Percentiles rank a stretch among this genome's conserved stretches.
Conservation (phyloP, 1,140 invertebrate genomes). For the Nephotettix cincticeps region DNA sequence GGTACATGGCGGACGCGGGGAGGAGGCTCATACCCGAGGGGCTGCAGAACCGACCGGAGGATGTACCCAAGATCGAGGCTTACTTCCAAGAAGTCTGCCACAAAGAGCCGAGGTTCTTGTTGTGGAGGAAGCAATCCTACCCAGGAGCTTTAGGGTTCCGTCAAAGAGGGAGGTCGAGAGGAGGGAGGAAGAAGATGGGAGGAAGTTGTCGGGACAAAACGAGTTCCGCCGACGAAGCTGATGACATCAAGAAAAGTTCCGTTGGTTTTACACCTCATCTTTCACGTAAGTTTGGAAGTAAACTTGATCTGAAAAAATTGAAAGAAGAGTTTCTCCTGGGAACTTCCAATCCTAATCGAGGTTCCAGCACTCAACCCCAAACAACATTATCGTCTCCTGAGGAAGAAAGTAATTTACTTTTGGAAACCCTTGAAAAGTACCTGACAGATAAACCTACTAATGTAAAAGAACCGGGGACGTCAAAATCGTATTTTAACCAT, state of each 20-base stretch:
- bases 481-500: conserved; percentile 52
- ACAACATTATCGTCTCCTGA: conserved; percentile 43
- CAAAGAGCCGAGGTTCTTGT: conserved; percentile 70
- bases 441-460: conserved; percentile 47
- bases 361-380: conserved; percentile 46
- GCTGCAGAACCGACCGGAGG: conserved; percentile 64
- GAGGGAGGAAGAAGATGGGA: conserved; percentile 53
- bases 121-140: conserved; percentile 79
- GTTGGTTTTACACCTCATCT: conserved; percentile 40
- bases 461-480: conserved; percentile 22
- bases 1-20: conserved; percentile 88
- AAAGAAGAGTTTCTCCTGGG: conserved; percentile 60
- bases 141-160: conserved; percentile 63
- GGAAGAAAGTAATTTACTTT: conserved; percentile 55
- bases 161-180: conserved; percentile 54
- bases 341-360: conserved; percentile 31
- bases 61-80: conserved; percentile 74
- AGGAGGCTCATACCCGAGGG: conserved; percentile 78
- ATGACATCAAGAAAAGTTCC: conserved; percentile 41
- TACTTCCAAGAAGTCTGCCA: conserved; percentile 82
- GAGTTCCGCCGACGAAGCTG: conserved; percentile 62
- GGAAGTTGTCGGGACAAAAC: conserved; percentile 60
- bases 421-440: conserved; percentile 66
- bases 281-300: conserved; percentile 44
- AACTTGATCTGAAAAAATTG: conserved; percentile 65